phyloP scores from a whole-genome alignment of 2,888 invertebrate species.

The Herminia tarsipennalis region DNA sequence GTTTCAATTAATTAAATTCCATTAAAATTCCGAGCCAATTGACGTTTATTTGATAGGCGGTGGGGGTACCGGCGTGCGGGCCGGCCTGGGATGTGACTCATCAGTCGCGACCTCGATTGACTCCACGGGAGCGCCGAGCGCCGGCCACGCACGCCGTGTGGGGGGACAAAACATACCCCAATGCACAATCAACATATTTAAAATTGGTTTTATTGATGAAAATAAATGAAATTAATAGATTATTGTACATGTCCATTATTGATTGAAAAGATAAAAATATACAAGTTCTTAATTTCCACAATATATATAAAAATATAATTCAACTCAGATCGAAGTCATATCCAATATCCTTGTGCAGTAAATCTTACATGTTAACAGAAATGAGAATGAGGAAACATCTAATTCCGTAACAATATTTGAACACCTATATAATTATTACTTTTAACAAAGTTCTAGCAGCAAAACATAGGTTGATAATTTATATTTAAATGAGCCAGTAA shows the following conservation, averaged over 20 bases:
- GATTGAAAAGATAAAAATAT: conserved; percentile 83
- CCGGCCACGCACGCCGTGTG: conserved; percentile 16
- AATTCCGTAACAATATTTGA: conserved; percentile 84
- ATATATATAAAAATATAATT: conserved; percentile 84
- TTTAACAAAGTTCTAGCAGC: conserved; percentile 83
- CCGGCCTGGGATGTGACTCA: conserved; percentile 62
- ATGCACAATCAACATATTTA: conserved; percentile 67
- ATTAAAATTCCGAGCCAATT: conserved; percentile 80
- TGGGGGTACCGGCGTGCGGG: conserved; percentile 51
- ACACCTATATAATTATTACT: conserved; percentile 82
- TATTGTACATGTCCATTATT: conserved; percentile 85
- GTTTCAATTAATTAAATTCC: conserved; percentile 82
- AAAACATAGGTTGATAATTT: conserved; percentile 76
- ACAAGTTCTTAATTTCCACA: conserved; percentile 81
- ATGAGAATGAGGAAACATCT: conserved; percentile 79
- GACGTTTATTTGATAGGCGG: conserved; percentile 64
- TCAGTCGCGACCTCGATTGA: conserved; percentile 46
- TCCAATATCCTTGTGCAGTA: conserved; percentile 86
- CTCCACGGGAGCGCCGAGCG: conserved; percentile 45
- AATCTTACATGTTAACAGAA: conserved; percentile 79
- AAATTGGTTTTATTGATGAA: conserved; percentile 85
- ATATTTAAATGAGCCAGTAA: conserved; percentile 80
- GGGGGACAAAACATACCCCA: conserved; percentile 62
- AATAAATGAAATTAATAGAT: conserved; percentile 80
- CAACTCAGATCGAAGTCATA: conserved; percentile 83